These are phyloP conservation scores for Microplitis demolitor DNA, from an alignment of 1,140 invertebrate species.

Conservation along the genomic window DNA sequence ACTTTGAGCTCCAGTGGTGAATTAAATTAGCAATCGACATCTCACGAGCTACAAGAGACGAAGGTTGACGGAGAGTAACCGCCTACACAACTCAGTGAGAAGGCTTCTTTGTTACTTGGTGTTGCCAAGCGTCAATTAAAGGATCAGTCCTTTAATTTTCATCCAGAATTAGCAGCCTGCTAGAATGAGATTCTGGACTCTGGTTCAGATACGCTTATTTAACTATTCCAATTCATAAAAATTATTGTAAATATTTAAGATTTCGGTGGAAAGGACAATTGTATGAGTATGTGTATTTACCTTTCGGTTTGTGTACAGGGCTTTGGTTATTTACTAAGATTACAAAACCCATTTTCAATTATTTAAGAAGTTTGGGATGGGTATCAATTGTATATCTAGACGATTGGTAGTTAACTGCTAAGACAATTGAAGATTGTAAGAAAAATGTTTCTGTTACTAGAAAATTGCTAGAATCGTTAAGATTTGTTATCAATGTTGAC, in stretches of 20 bases:
- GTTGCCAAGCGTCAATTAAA: too few relatives aligned
- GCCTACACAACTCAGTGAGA: too few relatives aligned
- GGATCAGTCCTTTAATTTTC: too few relatives aligned
- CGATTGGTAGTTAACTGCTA: not conserved
- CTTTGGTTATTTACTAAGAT: not conserved
- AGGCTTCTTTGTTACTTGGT: too few relatives aligned
- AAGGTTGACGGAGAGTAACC: too few relatives aligned
- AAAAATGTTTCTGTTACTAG: not conserved
- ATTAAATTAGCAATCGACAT: too few relatives aligned
- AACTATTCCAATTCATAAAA: not conserved
- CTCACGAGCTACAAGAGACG: too few relatives aligned
- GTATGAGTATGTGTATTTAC: not conserved
- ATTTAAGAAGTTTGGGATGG: not conserved
- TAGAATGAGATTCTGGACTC: too few relatives aligned
- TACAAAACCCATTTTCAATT: not conserved
- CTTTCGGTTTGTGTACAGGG: not conserved
- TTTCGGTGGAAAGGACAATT: not conserved
- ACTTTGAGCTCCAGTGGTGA: too few relatives aligned
- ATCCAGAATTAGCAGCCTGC: too few relatives aligned
- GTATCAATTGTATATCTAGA: not conserved
- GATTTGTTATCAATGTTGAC: not conserved
- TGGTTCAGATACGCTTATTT: not conserved
- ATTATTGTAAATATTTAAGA: not conserved
- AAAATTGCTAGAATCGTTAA: not conserved
- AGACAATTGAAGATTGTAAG: not conserved